These are phyloP conservation scores for Ganaspis sp. DNA, from an alignment of 1,140 invertebrate genomes.

Conservation along the genomic window DNA sequence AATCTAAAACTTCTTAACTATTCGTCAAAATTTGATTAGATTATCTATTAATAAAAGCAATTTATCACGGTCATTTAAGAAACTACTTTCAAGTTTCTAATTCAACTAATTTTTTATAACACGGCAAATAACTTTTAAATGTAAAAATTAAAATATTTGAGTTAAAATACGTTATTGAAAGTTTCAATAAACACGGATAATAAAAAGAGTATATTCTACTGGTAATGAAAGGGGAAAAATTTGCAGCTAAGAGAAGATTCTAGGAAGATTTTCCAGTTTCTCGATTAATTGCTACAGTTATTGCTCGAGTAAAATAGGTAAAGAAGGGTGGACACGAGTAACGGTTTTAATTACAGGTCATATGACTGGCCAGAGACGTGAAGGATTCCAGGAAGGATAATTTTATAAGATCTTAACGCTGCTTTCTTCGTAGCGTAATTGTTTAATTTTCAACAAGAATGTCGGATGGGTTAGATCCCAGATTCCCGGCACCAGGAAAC, in stretches of 20 bases:
- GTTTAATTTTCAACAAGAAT: constrained; percentile 52
- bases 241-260: background rate
- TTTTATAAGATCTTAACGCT: constrained; percentile 8
- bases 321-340: constrained; percentile 14
- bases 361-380: constrained; percentile 7
- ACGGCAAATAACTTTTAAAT: too few species aligned
- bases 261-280: background rate
- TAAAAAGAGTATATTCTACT: background rate
- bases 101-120: too few species aligned
- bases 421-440: constrained; percentile 48
- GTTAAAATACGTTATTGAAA: too few species aligned
- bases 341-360: constrained; percentile 21
- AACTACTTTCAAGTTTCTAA: too few species aligned
- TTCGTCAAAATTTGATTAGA: background rate
- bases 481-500: background rate
- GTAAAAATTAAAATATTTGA: too few species aligned
- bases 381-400: constrained; percentile 28
- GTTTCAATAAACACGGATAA: background rate
- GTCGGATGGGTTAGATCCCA: constrained; percentile 51
- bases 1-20: background rate
- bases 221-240: background rate
- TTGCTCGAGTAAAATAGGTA: background rate
- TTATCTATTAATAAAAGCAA: too few species aligned
- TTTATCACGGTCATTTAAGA: too few species aligned
- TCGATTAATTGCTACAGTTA: constrained; percentile 16